Evolutionary conservation across 2,797 vertebrate genomes (phyloP).

Genomic region (Acipenser ruthenus): DNA sequence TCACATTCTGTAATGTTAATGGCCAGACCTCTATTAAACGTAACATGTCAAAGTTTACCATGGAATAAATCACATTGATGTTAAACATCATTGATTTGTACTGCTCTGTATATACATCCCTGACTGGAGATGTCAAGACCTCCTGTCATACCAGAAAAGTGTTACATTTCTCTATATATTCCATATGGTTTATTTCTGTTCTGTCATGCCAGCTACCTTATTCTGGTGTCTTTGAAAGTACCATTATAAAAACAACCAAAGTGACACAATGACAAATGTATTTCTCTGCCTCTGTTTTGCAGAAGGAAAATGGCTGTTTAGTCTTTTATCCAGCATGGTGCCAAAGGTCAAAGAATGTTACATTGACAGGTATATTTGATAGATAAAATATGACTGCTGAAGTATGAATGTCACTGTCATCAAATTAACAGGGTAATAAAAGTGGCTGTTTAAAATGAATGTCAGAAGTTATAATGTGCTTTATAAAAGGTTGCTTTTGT

Average conservation of each 20-base stretch:
- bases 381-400: slow-evolving; percentile 1
- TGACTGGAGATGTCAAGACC: too few relatives aligned
- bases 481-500: not conserved
- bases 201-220: too few relatives aligned
- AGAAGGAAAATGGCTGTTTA: slow-evolving; percentile 14
- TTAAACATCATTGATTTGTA: too few relatives aligned
- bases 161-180: too few relatives aligned
- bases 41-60: too few relatives aligned
- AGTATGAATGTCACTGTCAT: slow-evolving; percentile 6
- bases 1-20: too few relatives aligned
- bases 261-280: slow-evolving; percentile 24
- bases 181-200: too few relatives aligned
- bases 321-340: not conserved
- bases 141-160: too few relatives aligned
- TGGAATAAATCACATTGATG: too few relatives aligned
- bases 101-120: too few relatives aligned
- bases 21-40: too few relatives aligned
- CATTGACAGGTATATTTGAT: slow-evolving; percentile 3
- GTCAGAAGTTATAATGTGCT: slow-evolving; percentile 6
- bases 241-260: slow-evolving; percentile 5
- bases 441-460: not conserved
- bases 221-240: too few relatives aligned
- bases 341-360: slow-evolving; percentile 2
- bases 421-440: slow-evolving; percentile 10
- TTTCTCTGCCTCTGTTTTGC: slow-evolving; percentile 16